These are phyloP conservation scores for Isotomurus palustris DNA, from an alignment of 2,888 invertebrate species.

Conservation along the genomic window DNA sequence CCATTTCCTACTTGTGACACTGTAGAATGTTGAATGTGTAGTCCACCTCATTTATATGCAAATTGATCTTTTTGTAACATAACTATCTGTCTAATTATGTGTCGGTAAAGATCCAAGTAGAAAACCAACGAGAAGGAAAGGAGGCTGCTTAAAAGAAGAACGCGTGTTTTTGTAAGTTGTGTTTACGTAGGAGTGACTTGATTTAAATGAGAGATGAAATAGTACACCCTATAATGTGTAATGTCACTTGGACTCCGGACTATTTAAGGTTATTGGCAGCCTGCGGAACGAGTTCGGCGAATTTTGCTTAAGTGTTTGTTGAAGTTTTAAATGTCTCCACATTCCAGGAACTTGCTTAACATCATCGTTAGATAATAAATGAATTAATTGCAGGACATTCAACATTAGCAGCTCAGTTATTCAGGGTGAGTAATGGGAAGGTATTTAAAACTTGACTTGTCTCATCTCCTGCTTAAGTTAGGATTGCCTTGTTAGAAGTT, in stretches of 20 bases:
- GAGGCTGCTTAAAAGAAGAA: too few relatives aligned
- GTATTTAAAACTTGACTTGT: too few relatives aligned
- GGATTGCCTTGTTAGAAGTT: too few relatives aligned
- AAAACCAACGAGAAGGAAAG: too few relatives aligned
- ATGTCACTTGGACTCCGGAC: too few relatives aligned
- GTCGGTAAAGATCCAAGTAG: conserved; percentile 12
- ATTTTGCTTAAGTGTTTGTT: neutral
- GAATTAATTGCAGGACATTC: conserved; percentile 12
- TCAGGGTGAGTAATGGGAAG: too few relatives aligned
- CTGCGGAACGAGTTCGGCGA: neutral
- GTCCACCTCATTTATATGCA: conserved; percentile 14
- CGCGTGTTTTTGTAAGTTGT: too few relatives aligned
- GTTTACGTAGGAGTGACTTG: conserved; percentile 8
- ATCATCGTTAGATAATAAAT: conserved; percentile 3
- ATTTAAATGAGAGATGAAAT: conserved; percentile 10
- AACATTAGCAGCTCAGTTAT: too few relatives aligned
- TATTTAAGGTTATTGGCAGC: conserved; percentile 14
- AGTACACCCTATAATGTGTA: neutral
- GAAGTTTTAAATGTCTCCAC: conserved; percentile 15
- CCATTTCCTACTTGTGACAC: neutral
- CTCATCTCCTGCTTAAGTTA: too few relatives aligned
- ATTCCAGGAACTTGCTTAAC: conserved; percentile 15
- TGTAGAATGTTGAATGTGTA: neutral
- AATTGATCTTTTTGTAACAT: conserved; percentile 6
- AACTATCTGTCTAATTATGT: conserved; percentile 1